Percentiles rank a stretch among this genome's conserved stretches.
Evolutionary conservation across 2,888 invertebrate species (phyloP).

Genomic region (Sialis lutaria): DNA sequence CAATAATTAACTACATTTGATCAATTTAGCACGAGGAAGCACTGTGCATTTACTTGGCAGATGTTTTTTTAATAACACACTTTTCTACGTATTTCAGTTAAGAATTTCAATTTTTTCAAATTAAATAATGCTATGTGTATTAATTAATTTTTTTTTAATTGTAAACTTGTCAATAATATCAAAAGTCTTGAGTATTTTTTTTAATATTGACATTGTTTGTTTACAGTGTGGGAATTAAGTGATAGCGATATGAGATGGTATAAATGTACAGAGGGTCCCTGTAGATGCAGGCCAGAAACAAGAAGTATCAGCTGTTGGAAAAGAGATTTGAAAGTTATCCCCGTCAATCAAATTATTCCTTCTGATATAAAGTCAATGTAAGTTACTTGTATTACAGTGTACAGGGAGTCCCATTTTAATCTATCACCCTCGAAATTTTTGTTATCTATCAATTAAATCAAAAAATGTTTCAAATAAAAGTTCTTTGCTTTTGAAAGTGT

Average conservation of each 20-base stretch:
- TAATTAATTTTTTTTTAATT: not conserved
- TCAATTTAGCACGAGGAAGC: too few species aligned
- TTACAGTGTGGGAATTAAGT: slow-evolving; percentile 46
- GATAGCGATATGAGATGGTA: slow-evolving; percentile 40
- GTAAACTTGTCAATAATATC: not conserved
- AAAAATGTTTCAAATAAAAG: too few species aligned
- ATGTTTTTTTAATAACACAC: not conserved
- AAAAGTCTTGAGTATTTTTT: not conserved
- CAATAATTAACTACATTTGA: too few species aligned
- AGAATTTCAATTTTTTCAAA: too few species aligned
- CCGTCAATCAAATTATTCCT: slow-evolving; percentile 42
- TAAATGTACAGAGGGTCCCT: slow-evolving; percentile 40
- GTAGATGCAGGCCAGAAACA: slow-evolving; percentile 45
- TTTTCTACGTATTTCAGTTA: slow-evolving; percentile 1
- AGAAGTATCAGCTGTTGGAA: slow-evolving; percentile 53
- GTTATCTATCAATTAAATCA: too few species aligned
- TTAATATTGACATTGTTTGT: not conserved
- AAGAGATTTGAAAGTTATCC: slow-evolving; percentile 37
- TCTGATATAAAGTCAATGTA: slow-evolving; percentile 45
- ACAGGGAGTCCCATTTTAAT: too few species aligned
- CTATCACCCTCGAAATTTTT: too few species aligned
- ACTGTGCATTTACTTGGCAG: too few species aligned
- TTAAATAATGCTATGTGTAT: too few species aligned
- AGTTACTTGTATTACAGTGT: slow-evolving; percentile 15
- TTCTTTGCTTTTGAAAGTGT: too few species aligned